A percentile compares a stretch with the other conserved stretches of the same genome.
These are phyloP conservation scores for Proteles cristata DNA, from an alignment of 2,113 vertebrate species.

Conservation along the genomic window DNA sequence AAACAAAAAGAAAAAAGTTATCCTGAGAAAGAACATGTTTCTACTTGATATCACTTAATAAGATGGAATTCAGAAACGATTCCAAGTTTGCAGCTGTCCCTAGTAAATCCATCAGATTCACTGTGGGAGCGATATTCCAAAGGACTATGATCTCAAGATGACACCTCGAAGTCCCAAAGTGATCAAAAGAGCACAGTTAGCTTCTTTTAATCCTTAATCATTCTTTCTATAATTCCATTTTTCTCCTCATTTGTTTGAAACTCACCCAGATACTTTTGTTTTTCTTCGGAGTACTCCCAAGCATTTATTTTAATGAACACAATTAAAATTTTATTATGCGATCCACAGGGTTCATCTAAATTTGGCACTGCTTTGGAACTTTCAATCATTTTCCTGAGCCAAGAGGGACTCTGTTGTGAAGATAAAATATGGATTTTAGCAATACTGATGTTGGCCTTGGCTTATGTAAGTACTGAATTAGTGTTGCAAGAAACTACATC, in stretches of 20 bases:
- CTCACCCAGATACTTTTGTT: not conserved
- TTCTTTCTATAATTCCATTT: slow-evolving; percentile 46
- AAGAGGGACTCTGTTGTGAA: slow-evolving; percentile 29
- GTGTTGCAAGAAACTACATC: not conserved
- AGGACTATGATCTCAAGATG: not conserved
- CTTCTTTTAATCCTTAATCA: slow-evolving; percentile 22
- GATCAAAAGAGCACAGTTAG: not conserved
- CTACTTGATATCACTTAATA: not conserved
- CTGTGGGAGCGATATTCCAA: not conserved
- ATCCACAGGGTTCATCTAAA: not conserved
- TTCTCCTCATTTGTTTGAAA: slow-evolving; percentile 21
- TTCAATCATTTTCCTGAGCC: not conserved
- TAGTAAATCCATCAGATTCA: not conserved
- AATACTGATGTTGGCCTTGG: slow-evolving; percentile 10
- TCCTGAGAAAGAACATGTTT: not conserved
- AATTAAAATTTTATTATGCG: slow-evolving; percentile 56
- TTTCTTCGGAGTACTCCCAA: slow-evolving; percentile 12
- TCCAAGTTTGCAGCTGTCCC: not conserved
- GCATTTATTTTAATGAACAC: slow-evolving; percentile 34
- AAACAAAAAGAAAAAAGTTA: not conserved
- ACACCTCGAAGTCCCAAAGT: not conserved
- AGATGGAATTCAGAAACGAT: not conserved
- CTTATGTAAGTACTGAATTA: not conserved
- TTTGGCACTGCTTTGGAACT: slow-evolving; percentile 30
- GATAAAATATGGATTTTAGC: not conserved